A percentile compares a stretch with the other conserved stretches of the same genome.
Conservation (phyloP, 1,140 invertebrate genomes). For the Frieseomelitta varia region DNA sequence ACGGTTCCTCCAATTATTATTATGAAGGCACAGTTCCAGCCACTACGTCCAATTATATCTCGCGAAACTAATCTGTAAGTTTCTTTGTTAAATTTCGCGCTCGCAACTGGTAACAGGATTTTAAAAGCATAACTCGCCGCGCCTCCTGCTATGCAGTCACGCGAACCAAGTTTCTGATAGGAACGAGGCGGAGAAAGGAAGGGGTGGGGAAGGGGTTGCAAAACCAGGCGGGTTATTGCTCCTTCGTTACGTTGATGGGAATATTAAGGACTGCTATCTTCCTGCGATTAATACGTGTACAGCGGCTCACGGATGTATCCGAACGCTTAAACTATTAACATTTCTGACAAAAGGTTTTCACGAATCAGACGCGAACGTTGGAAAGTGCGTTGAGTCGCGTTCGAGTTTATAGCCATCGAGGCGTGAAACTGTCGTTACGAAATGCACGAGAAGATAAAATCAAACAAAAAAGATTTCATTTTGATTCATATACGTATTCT, state of each 20-base stretch:
- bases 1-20: conserved; percentile 65
- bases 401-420: too few species aligned
- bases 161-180: conserved; percentile 51
- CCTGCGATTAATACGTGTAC: not conserved
- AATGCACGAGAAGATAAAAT: too few species aligned
- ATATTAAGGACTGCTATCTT: conserved; percentile 19
- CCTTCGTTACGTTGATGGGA: conserved; percentile 27
- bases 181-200: not conserved
- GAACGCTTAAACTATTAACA: too few species aligned
- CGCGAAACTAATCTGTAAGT: conserved; percentile 66
- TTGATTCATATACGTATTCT: too few species aligned
- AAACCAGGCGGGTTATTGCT: conserved; percentile 28
- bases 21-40: conserved; percentile 61
- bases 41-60: conserved; percentile 64
- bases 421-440: too few species aligned
- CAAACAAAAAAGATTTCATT: too few species aligned
- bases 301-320: too few species aligned
- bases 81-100: conserved; percentile 65
- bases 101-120: conserved; percentile 63
- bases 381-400: too few species aligned
- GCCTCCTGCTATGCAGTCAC: conserved; percentile 44
- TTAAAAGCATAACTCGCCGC: conserved; percentile 60
- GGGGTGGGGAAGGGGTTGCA: too few species aligned
- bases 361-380: too few species aligned
- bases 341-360: too few species aligned